Conservation (phyloP, 2,113 vertebrate genomes). For the Lathamus discolor region DNA sequence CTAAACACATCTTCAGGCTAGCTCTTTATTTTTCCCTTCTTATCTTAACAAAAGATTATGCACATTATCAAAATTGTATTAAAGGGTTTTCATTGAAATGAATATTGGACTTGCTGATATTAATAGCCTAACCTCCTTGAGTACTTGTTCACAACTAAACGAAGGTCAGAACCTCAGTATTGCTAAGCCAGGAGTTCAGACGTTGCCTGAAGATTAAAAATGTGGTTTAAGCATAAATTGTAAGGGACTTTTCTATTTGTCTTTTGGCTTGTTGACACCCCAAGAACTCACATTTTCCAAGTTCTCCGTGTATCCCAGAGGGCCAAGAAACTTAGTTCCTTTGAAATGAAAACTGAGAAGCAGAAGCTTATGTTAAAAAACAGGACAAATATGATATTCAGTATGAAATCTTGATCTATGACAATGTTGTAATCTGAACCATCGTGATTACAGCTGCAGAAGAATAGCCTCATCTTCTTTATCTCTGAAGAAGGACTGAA, state of each 20-base stretch:
- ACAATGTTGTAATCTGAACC: neutral
- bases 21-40: neutral
- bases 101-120: neutral
- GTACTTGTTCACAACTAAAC: neutral
- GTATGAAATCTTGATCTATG: neutral
- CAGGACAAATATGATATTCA: neutral
- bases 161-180: neutral
- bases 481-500: neutral
- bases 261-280: neutral
- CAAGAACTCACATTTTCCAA: neutral
- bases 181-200: neutral
- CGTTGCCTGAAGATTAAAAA: neutral
- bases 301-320: neutral
- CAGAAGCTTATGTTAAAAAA: neutral
- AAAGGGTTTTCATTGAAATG: neutral
- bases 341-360: neutral
- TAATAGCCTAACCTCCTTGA: neutral
- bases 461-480: neutral
- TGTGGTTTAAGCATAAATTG: neutral
- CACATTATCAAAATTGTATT: neutral
- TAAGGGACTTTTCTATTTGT: neutral
- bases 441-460: neutral
- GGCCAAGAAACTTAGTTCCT: neutral
- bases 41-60: neutral
- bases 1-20: neutral